Percentiles rank a stretch among this genome's conserved stretches.
Conservation (phyloP, 1,140 invertebrate species). For the Gryon sp. region DNA sequence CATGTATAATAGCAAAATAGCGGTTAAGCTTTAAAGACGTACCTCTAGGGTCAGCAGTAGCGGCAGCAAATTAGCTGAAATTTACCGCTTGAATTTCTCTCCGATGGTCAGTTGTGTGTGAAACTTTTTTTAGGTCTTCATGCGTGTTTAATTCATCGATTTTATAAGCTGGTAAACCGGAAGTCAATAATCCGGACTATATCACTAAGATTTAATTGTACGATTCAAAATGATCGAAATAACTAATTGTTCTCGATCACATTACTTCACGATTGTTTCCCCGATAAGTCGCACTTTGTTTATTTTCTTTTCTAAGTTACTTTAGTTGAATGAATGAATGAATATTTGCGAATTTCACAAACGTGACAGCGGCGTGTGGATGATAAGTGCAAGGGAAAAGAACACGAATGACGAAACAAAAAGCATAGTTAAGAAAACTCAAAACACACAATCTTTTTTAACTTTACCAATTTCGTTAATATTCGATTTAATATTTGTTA, state of each 20-base stretch:
- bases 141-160: constrained; percentile 70
- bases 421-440: constrained; percentile 66
- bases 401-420: constrained; percentile 70
- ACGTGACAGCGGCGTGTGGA: constrained; percentile 44
- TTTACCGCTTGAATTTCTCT: constrained; percentile 73
- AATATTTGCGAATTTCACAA: constrained; percentile 44
- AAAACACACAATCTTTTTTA: constrained; percentile 46
- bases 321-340: too few relatives aligned
- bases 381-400: constrained; percentile 69
- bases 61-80: constrained; percentile 75
- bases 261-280: not conserved
- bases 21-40: constrained; percentile 76
- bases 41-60: constrained; percentile 77
- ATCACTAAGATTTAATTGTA: too few relatives aligned
- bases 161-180: too few relatives aligned
- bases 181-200: too few relatives aligned
- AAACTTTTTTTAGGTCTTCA: constrained; percentile 75
- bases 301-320: not conserved
- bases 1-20: constrained; percentile 68
- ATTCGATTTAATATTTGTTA: too few relatives aligned
- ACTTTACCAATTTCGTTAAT: too few relatives aligned
- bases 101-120: constrained; percentile 72
- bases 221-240: not conserved
- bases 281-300: constrained; percentile 11
- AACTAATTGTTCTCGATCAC: not conserved